Base-by-base conservation (phyloP, 1,140 invertebrate species). In the Contarinia nasturtii region DNA sequence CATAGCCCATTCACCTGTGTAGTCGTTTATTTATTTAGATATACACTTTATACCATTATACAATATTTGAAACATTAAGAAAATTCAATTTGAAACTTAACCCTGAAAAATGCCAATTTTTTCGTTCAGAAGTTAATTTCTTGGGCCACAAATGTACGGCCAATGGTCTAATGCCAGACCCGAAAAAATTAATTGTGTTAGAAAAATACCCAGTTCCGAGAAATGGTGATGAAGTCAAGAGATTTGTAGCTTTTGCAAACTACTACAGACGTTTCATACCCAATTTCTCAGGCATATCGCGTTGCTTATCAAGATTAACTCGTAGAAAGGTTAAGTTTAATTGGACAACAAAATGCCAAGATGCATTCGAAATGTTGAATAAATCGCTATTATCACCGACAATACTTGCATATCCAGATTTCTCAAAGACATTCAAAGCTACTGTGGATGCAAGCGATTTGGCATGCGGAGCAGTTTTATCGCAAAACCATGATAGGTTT, bases 21-120 rank as follows among this genome's bases (percentile, higher is more conserved):
- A n/a, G n/a, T n/a, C n/a, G n/a, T n/a, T n/a, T n/a, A n/a, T n/a
- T n/a, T n/a, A n/a, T n/a, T n/a, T n/a, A n/a, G n/a, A n/a, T n/a
- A n/a, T n/a, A n/a, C n/a, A n/a, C n/a, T n/a, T n/a, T n/a, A n/a
- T n/a, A n/a, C n/a, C n/a, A n/a, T n/a, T n/a, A n/a, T n/a, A n/a
- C 56, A 48, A 56, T 70, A 2, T 67, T 69, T 42, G 38, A 57
- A 11, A 52, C 53, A 48, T 45, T 71, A 21, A 40, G 36, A 38
- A 27, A 48, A 41, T 44, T 22, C 19, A 56, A 58, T 37, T 47
- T 57, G 36, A 56, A 57, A 38, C 17, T 54, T 15, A 49, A 56
- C 33, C 20, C 47, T 3, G 42, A 50, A 33, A 62, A 59, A 54
- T 62, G 54, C 37, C 43, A 53, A 41, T 62, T 64, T 46, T 52